Evolutionary conservation across 2,113 vertebrate genomes (phyloP), one percentile per base, ranked within the genome.

Genomic region (Otolemur garnettii): DNA sequence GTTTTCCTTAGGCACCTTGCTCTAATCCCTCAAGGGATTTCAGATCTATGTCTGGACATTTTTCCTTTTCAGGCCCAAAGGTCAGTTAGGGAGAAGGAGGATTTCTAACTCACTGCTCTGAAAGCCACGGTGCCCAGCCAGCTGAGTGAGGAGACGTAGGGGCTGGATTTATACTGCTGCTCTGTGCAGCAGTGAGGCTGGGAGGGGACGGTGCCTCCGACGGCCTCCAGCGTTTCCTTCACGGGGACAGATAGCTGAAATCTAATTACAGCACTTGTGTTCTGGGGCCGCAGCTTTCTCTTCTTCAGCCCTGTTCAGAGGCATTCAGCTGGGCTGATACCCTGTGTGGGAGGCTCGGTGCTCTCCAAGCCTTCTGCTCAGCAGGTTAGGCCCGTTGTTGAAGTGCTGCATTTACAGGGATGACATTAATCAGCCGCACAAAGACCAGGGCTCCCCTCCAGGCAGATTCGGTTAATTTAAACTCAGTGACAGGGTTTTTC

Each of bases 381-480:
- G 77, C 10, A 9, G 79, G 85, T 7, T 50, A 90, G 87, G 66
- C 82, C 94, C 96, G 95, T 60, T 82, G 87, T 26, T 7, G 78
- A 68, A 90, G 77, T 19, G 94, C 95, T 81, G 88, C 33, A 0
- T 87, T 96, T 97, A 98, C 75, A 93, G 95, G 91, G 33, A 77
- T 98, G 97, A 96, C 96, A 97, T 97, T 97, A 97, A 97, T 98
- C 98, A 98, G 96, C 75, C 0, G 75, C 89, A 95, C 95, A 96
- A 98, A 95, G 98, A 97, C 68, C 96, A 96, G 2, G 50, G 92
- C 97, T 94, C 87, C 95, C 97, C 97, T 96, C 96, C 4, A 90
- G 97, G 97, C 94, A 97, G 97, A 97, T 95, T 97, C 96, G 97
- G 96, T 97, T 98, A 60, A 98, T 98, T 98, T 97, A 97, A 97